These are phyloP conservation scores for Oncopeltus fasciatus DNA, from an alignment of 1,140 invertebrate species.

Conservation along the genomic window DNA sequence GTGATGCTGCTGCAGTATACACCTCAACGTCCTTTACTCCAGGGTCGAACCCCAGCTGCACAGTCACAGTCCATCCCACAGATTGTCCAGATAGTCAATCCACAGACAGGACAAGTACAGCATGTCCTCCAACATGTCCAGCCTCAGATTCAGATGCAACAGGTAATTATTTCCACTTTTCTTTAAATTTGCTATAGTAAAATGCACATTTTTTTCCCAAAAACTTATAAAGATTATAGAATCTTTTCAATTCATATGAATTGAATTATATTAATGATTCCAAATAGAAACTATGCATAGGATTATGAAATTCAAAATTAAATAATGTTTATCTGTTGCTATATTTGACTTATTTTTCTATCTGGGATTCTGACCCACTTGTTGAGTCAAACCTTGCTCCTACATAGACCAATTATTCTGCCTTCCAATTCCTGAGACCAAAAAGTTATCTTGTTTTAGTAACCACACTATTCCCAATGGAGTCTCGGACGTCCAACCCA, in stretches of 20 bases:
- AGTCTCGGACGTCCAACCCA: no score
- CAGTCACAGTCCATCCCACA: slow-evolving; percentile 4
- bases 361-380: no score
- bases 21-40: not conserved
- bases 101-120: slow-evolving; percentile 15
- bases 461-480: no score
- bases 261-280: not conserved
- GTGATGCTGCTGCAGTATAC: slow-evolving; percentile 16
- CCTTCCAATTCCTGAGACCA: no score
- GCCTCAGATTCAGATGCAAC: slow-evolving; percentile 15
- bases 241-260: not conserved
- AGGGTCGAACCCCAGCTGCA: not conserved
- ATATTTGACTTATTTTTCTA: no score
- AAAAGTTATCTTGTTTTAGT: no score
- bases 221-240: not conserved
- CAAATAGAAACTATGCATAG: no score
- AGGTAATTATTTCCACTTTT: slow-evolving; percentile 10
- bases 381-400: no score
- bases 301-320: no score
- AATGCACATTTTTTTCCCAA: not conserved
- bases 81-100: slow-evolving; percentile 17
- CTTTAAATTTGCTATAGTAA: not conserved
- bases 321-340: no score
- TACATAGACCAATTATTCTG: no score
- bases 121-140: slow-evolving; percentile 15